Evolutionary conservation across 1,140 invertebrate species (phyloP), one percentile per base, ranked within the genome.

Genomic region (Harpegnathos saltator): DNA sequence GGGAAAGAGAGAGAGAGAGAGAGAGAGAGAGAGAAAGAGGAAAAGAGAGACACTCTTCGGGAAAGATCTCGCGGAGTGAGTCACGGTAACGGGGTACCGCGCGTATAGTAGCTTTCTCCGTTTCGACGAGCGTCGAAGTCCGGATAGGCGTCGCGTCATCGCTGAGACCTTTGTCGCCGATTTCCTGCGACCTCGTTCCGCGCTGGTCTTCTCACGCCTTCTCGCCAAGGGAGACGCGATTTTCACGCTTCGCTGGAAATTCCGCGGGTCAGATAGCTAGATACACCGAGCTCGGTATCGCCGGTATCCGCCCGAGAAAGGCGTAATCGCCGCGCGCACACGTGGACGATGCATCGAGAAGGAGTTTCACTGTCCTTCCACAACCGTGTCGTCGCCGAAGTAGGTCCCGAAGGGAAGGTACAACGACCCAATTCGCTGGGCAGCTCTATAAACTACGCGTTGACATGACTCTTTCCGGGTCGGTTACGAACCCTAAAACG

Each of bases 111-210:
- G 81, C 81, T 83, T 83, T 83, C 82, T 66, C 82, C 62, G 62
- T 50, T 48, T 56, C 61, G 50, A 65, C 26, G 24, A 75, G 63
- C 71, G 52, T 71, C 62, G 24, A 78, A 66, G 52, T 33, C 63
- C 61, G 74, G 73, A 83, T 83, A 77, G 56, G 66, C 50, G 78
- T 82, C 62, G 82, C 73, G 61, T 83, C 72, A 78, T 83, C 73
- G 26, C 26, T 17, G 61, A 83, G 73, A 83, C 71, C 73, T 38
- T 68, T 44, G 33, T 33, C 74, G 24, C 24, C 82, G 33, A 82
- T 77, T 65, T 82, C 73, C 72, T 66, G 7, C 54, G 82, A 78
- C 82, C 82, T 83, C 73, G 48, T 83, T 83, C 22, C 58, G 24
- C 33, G 22, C 17, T 62, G 44, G 44, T 14, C 44, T 80, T 80